Conservation (phyloP, 2,888 invertebrate genomes). For the Willowsia nigromaculata region DNA sequence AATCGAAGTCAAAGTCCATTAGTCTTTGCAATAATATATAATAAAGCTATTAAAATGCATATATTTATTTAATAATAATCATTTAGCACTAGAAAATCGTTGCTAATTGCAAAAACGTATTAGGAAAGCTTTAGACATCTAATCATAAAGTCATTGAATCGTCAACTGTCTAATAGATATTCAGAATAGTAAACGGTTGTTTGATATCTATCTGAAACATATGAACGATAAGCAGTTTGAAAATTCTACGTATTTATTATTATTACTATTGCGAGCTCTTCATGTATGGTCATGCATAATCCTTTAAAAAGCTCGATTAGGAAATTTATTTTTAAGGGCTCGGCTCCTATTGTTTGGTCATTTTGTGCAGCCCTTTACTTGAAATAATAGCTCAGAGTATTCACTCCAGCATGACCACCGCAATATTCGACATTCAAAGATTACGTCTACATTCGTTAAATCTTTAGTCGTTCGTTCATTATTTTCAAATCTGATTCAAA, state of each 20-base stretch:
- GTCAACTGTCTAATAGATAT: neutral
- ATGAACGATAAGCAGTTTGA: neutral
- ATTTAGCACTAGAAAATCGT: conserved; percentile 38
- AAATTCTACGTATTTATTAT: neutral
- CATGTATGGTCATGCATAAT: neutral
- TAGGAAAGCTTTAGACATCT: neutral
- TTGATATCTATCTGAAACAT: neutral
- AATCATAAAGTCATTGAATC: neutral
- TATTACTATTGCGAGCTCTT: too few relatives aligned
- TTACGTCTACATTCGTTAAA: neutral
- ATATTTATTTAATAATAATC: neutral
- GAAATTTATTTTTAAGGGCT: conserved; percentile 51
- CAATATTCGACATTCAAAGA: neutral
- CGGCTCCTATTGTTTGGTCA: conserved; percentile 51
- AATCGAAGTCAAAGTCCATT: neutral
- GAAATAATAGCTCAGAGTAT: neutral
- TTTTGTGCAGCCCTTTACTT: neutral
- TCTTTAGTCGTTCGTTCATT: neutral
- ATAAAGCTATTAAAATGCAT: neutral
- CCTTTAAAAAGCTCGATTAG: conserved; percentile 31
- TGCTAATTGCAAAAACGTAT: conserved; percentile 50
- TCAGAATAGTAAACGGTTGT: neutral
- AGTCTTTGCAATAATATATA: neutral
- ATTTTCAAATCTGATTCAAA: neutral
- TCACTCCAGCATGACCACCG: conserved; percentile 22